Conservation (phyloP, 2,797 vertebrate species). For the Rhabdomys pumilio region DNA sequence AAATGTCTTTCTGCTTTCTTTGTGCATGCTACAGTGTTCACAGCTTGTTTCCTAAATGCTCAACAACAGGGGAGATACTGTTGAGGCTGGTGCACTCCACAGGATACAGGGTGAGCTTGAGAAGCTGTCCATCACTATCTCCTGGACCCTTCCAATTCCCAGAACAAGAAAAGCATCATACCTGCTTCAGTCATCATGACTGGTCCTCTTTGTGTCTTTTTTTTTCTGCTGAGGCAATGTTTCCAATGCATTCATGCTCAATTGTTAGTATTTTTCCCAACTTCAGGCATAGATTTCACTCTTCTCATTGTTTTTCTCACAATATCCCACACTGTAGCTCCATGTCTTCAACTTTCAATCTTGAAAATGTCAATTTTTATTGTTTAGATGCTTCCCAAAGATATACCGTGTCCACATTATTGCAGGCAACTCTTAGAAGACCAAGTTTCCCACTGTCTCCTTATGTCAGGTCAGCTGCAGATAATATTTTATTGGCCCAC, state of each 20-base stretch:
- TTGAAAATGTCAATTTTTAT: constrained; percentile 50
- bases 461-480: neutral
- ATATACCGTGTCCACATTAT: neutral
- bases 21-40: neutral
- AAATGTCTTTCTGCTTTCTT: constrained; percentile 12
- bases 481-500: constrained; percentile 11
- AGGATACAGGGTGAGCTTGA: neutral
- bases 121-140: neutral
- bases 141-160: neutral
- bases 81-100: neutral
- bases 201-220: neutral
- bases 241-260: neutral
- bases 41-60: neutral
- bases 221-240: neutral
- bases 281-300: constrained; percentile 14
- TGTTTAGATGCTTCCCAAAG: constrained; percentile 51
- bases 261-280: constrained; percentile 4
- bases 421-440: constrained; percentile 35
- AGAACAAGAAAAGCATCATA: neutral
- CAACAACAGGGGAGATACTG: neutral
- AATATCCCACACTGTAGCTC: neutral
- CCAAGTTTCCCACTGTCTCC: neutral
- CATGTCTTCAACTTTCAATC: constrained; percentile 57
- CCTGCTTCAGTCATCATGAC: neutral
- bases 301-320: neutral